These are phyloP conservation scores for Nemotelus pantherinus DNA, from an alignment of 2,888 invertebrate species.

Conservation along the genomic window DNA sequence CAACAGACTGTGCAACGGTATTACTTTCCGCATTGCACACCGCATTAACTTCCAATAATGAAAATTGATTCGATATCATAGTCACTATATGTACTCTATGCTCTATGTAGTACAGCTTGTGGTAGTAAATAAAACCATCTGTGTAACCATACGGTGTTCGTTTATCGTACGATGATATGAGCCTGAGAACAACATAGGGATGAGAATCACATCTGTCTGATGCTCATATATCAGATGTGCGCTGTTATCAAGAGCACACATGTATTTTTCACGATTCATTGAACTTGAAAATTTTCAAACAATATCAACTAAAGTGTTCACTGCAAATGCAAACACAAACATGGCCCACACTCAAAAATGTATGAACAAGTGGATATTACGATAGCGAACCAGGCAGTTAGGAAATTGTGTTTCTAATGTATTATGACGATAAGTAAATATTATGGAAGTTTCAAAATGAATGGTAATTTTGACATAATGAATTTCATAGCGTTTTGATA, in stretches of 20 bases:
- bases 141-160: no score
- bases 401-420: no score
- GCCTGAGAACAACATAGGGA: no score
- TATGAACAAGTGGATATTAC: no score
- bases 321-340: no score
- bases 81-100: neutral
- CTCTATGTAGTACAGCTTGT: neutral
- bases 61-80: slow-evolving; percentile 14
- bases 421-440: no score
- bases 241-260: neutral
- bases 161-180: no score
- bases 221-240: neutral
- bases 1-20: neutral
- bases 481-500: no score
- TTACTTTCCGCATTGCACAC: slow-evolving; percentile 14
- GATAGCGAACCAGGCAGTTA: no score
- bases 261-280: slow-evolving; percentile 28
- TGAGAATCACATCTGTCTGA: neutral
- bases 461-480: no score
- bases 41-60: slow-evolving; percentile 24
- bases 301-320: neutral
- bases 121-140: neutral
- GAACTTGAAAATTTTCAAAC: slow-evolving; percentile 31
- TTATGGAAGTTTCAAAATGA: no score
- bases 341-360: no score